Percentiles rank a stretch among this genome's conserved stretches.
These are phyloP conservation scores for Acleris holmiana DNA, from an alignment of 2,888 invertebrate species.

Conservation along the genomic window DNA sequence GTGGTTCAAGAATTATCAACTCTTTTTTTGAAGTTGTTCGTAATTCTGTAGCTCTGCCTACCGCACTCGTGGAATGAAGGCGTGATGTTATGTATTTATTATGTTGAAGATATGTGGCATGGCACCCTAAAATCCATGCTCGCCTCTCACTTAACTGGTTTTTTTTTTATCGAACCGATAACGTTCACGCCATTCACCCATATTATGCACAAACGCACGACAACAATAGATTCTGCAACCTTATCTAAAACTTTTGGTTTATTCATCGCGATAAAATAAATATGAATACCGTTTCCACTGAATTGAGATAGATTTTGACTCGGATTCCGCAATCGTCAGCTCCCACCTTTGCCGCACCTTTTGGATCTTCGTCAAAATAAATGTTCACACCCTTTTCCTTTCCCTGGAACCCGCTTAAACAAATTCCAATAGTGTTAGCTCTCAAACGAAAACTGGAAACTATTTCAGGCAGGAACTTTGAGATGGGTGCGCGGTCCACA, in stretches of 20 bases:
- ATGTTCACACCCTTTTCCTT: neutral
- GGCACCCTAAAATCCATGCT: no score
- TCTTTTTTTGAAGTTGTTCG: no score
- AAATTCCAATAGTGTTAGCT: neutral
- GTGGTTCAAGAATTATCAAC: no score
- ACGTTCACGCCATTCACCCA: neutral
- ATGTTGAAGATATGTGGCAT: no score
- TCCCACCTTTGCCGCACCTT: conserved; percentile 20
- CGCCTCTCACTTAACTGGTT: neutral
- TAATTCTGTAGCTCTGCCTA: no score
- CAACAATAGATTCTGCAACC: conserved; percentile 24
- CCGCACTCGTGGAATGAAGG: no score
- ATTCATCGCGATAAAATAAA: conserved; percentile 35
- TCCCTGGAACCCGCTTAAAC: neutral
- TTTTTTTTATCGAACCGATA: conserved; percentile 5
- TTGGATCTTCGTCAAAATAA: conserved; percentile 12
- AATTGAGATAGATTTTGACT: conserved; percentile 35
- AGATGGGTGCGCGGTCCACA: conserved; percentile 24
- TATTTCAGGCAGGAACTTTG: conserved; percentile 13
- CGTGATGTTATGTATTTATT: no score
- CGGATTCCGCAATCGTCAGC: conserved; percentile 26
- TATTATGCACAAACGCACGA: conserved; percentile 24
- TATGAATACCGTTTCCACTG: conserved; percentile 29
- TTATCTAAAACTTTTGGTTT: conserved; percentile 24
- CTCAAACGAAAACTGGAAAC: conserved; percentile 14